These are phyloP conservation scores for Nesogale talazaci DNA, from an alignment of 2,113 vertebrate genomes.

Conservation along the genomic window DNA sequence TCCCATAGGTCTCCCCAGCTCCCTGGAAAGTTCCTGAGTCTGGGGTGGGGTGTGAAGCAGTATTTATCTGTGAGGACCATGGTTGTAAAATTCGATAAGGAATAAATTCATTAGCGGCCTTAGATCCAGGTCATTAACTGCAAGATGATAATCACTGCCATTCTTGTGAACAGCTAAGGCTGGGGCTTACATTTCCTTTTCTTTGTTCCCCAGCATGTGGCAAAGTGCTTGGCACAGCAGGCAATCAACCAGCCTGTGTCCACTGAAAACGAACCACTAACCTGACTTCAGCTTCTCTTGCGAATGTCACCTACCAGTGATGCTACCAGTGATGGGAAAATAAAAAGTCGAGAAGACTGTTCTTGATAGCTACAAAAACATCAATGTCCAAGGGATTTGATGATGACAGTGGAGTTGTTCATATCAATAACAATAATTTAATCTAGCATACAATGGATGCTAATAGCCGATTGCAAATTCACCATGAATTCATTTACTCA, in stretches of 20 bases:
- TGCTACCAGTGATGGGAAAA: neutral
- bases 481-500: neutral
- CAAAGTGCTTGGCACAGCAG: neutral
- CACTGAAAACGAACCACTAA: neutral
- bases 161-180: neutral
- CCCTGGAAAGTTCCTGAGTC: neutral
- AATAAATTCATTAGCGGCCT: conserved; percentile 7
- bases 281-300: neutral
- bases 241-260: neutral
- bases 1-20: neutral
- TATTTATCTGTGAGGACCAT: neutral
- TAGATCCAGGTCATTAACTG: conserved; percentile 34
- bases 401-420: neutral
- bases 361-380: neutral
- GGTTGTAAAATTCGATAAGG: conserved; percentile 44
- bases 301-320: neutral
- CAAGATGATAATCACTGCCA: neutral
- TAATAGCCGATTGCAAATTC: neutral
- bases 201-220: neutral
- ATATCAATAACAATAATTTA: neutral
- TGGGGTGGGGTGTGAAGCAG: neutral
- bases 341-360: neutral
- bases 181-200: conserved; percentile 10
- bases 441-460: neutral
- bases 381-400: neutral